Percentiles rank a stretch among this genome's conserved stretches.
Conservation (phyloP, 2,113 vertebrate species). For the Saccopteryx bilineata region DNA sequence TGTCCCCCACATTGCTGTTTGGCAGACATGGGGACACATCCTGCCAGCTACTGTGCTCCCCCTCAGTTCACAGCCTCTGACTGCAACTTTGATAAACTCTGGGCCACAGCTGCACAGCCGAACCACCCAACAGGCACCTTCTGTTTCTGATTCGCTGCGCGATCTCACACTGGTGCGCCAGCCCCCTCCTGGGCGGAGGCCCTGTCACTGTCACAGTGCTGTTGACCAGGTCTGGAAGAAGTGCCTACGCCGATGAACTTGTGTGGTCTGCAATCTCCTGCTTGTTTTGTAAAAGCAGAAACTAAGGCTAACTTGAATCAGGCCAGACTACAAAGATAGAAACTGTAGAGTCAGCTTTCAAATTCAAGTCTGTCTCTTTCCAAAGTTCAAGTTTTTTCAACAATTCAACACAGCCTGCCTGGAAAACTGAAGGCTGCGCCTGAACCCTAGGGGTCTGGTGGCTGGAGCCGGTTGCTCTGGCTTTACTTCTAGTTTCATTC, state of each 20-base stretch:
- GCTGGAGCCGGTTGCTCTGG: not conserved
- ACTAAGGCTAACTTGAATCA: not conserved
- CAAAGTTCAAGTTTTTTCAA: not conserved
- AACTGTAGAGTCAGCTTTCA: not conserved
- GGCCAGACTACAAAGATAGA: not conserved
- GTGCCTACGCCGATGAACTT: not conserved
- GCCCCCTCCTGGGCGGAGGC: not conserved
- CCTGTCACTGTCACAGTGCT: not conserved
- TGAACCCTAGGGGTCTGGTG: not conserved
- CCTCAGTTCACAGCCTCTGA: not conserved
- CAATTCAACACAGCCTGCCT: not conserved
- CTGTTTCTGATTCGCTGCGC: not conserved
- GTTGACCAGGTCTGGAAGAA: not conserved
- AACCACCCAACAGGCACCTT: not conserved
- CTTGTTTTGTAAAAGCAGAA: conserved; percentile 15
- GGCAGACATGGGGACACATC: not conserved
- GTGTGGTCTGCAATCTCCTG: not conserved
- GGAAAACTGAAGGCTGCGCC: not conserved
- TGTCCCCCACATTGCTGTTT: not conserved
- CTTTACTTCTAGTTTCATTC: not conserved
- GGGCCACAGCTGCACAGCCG: not conserved
- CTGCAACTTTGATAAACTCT: not conserved
- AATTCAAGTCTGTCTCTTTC: not conserved
- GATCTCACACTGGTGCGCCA: not conserved
- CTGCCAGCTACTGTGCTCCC: not conserved